Evolutionary conservation across 92 coral and sea anemone genomes (phyloP).

Genomic region (Pocillopora grandis): DNA sequence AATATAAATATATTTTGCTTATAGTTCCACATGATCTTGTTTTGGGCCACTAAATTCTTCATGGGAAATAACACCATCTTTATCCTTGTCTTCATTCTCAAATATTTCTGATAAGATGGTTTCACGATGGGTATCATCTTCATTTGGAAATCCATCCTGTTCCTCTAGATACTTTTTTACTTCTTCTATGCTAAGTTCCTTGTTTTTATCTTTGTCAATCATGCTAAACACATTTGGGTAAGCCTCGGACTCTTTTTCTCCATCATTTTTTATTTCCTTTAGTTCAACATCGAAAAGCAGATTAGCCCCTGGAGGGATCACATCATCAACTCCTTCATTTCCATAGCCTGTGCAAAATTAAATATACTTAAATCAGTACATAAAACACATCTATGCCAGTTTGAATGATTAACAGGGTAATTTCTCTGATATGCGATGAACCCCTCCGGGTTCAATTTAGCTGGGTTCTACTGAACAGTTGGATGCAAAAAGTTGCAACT

Average conservation of each 20-base stretch:
- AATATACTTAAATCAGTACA: too few species aligned
- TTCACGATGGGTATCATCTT: slow-evolving; percentile 69
- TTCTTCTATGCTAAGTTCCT: slow-evolving; percentile 71
- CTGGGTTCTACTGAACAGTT: too few species aligned
- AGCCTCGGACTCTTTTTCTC: slow-evolving; percentile 17
- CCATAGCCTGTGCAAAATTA: slow-evolving; percentile 63
- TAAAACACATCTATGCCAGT: too few species aligned
- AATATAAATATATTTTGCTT: too few species aligned
- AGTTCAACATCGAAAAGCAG: slow-evolving; percentile 87
- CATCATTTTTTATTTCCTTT: slow-evolving; percentile 65
- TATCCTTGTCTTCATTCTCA: slow-evolving; percentile 87
- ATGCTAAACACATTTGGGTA: slow-evolving; percentile 70
- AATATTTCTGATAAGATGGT: slow-evolving; percentile 78
- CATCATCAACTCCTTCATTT: slow-evolving; percentile 70
- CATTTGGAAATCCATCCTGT: slow-evolving; percentile 71
- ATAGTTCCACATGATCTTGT: slow-evolving; percentile 46
- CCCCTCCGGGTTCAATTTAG: too few species aligned
- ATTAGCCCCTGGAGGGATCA: slow-evolving; percentile 80
- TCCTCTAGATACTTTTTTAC: slow-evolving; percentile 65
- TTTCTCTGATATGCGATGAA: too few species aligned
- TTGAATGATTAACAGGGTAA: too few species aligned
- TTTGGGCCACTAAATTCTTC: slow-evolving; percentile 89
- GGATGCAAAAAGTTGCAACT: too few species aligned
- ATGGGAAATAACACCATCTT: slow-evolving; percentile 86
- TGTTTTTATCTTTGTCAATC: slow-evolving; percentile 83